These are phyloP conservation scores for Entomobrya proxima DNA, from an alignment of 2,888 invertebrate genomes.

Conservation along the genomic window DNA sequence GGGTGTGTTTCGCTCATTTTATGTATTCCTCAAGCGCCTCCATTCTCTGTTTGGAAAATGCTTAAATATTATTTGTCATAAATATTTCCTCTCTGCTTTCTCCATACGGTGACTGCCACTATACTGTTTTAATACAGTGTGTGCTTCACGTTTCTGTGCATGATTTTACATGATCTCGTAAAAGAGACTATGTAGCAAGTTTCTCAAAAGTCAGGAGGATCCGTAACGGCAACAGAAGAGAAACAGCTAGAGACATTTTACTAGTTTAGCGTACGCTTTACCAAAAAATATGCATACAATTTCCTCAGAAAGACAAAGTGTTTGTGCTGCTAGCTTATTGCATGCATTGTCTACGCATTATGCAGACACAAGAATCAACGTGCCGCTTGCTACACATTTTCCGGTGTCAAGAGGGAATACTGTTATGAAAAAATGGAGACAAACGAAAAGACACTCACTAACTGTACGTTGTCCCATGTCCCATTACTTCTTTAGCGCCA, in stretches of 20 bases:
- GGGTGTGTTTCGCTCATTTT: not conserved
- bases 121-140: not conserved
- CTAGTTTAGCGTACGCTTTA: not conserved
- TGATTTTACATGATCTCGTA: not conserved
- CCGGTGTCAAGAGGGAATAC: conserved; percentile 57
- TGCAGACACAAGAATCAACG: conserved; percentile 15
- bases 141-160: not conserved
- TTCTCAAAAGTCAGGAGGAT: conserved; percentile 11
- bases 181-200: conserved; percentile 3
- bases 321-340: not conserved
- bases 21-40: conserved; percentile 32
- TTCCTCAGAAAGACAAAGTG: not conserved
- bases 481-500: too few relatives aligned
- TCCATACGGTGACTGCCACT: not conserved
- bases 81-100: conserved; percentile 41
- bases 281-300: not conserved
- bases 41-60: conserved; percentile 32
- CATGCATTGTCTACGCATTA: not conserved
- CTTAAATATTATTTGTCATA: conserved; percentile 59
- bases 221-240: not conserved
- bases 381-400: conserved; percentile 43
- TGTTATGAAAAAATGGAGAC: conserved; percentile 31
- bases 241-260: not conserved
- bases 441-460: not conserved
- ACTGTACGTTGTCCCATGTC: too few relatives aligned